These are phyloP conservation scores for Setophaga kirtlandii DNA, from an alignment of 2,113 vertebrate species.

Conservation along the genomic window DNA sequence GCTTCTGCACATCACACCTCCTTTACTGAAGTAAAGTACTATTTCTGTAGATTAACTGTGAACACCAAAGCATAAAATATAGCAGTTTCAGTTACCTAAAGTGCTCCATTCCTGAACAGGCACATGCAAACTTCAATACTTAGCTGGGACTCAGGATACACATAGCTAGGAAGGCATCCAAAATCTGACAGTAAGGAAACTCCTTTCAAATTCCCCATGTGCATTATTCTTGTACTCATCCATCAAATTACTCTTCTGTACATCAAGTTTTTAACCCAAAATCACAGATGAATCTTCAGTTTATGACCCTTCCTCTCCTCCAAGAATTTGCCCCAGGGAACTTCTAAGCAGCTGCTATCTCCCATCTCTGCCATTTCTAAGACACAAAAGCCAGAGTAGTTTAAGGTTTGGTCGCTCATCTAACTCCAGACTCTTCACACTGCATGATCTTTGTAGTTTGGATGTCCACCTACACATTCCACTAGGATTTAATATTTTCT, in stretches of 20 bases:
- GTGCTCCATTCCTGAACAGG: background rate
- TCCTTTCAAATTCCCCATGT: background rate
- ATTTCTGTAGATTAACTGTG: background rate
- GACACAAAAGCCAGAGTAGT: background rate
- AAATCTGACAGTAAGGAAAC: background rate
- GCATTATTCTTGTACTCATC: background rate
- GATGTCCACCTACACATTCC: background rate
- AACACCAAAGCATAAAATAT: background rate
- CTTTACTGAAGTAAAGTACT: background rate
- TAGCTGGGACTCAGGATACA: background rate
- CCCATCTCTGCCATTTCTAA: background rate
- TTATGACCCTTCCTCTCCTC: background rate
- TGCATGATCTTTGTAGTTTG: background rate
- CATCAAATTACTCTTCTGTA: background rate
- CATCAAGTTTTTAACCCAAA: background rate
- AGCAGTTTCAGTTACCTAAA: background rate
- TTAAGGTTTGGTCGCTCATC: background rate
- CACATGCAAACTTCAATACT: background rate
- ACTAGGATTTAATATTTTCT: background rate
- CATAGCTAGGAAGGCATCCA: background rate
- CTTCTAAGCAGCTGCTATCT: constrained; percentile 1
- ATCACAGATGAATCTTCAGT: background rate
- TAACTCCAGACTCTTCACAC: background rate
- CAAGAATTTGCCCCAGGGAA: background rate
- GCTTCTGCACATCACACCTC: background rate